Base-by-base conservation (phyloP, 1,140 invertebrate genomes). In the Drosophila auraria region DNA sequence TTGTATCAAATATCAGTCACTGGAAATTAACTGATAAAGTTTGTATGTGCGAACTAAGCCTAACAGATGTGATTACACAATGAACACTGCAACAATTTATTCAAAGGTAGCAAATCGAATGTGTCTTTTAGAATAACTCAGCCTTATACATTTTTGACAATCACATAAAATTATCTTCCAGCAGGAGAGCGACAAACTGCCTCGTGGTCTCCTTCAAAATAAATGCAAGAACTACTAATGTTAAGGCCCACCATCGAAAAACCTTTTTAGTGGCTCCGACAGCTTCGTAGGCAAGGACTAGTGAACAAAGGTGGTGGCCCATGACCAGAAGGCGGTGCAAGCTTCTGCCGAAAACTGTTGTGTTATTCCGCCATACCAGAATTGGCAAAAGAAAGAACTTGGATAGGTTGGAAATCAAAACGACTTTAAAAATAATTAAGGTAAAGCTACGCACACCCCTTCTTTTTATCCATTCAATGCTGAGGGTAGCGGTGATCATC, bases 351-450 rank as follows among this genome's bases (percentile, higher is more conserved):
- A 91, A 82, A 12, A 93, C 92, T n/a, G 93, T 91, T 3, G 87
- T 92, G 36, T 93, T 92, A 30, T 90, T 92, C 17, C 93, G 93
- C 94, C 94, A 94, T n/a, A 94, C 94, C 38, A 94, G 79, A 40
- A 94, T 93, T 2, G 94, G 94, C 5, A 94, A 53, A 4, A 94
- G 71, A 30, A 94, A 92, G 68, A 94, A 94, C 66, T 93, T 93
- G 5, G 93, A 94, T 61, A 94, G 86, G 69, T 92, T 94, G 2
- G 94, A 94, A 42, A 94, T 80, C 3, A 93, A 92, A 38, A 94
- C 83, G 9, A 93, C 92, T 80, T 94, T 94, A 2, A 92, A 49
- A 1, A 93, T 71, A 9, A 59, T 78, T 38, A 79, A 42, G 7
- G 71, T 68, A 20, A 80, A 79, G 12, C 69, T 49, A 1, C 53